Evolutionary conservation across 2,888 invertebrate species (phyloP), one percentile per base, ranked within the genome.

Genomic region (Yponomeuta sedellus): DNA sequence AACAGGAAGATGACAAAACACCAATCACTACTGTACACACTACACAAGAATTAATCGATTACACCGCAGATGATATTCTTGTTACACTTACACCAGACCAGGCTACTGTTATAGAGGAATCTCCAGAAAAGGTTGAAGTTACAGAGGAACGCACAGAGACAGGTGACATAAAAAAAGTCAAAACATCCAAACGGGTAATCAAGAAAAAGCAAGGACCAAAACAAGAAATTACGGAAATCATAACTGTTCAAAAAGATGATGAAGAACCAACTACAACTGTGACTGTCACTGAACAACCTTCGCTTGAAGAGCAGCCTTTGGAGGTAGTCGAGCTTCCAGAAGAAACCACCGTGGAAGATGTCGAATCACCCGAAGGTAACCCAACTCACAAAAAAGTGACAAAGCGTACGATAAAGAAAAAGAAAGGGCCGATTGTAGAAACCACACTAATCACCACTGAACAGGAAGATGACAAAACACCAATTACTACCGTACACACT

Each of bases 1-100:
- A 83, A 68, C 85, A 88, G 71, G 89, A 88, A 71, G 86, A 86
- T 67, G 83, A 89, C 64, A 85, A 79, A 70, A 71, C 85, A 75
- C 76, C 88, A 70, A 71, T 86, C 72, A 79, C 85, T 68, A 72
- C 85, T 1, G 77, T 90, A 67, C 77, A 84, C 52, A 79, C 80
- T 44, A 71, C 80, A 71, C 83, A 81, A 65, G 70, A 80, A 68
- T 72, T 79, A 66, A 70, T 70, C 72, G 71, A 75, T 34, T 73
- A 69, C 58, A 66, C 64, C 3, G 2, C 71, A 68, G 59, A 58
- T 61, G 66, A 66, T 25, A 25, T 65, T 1, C 0, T 19, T 16
- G n/a, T 6, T 4, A 56, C 16, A 16, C 1, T 56, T 0, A 19
- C 2, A 85, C 67, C 73, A 77, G 66, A 71, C 80, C 59, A 1